These are phyloP conservation scores for Ardeotis arabs DNA, from an alignment of 2,113 vertebrate species.

Conservation along the genomic window DNA sequence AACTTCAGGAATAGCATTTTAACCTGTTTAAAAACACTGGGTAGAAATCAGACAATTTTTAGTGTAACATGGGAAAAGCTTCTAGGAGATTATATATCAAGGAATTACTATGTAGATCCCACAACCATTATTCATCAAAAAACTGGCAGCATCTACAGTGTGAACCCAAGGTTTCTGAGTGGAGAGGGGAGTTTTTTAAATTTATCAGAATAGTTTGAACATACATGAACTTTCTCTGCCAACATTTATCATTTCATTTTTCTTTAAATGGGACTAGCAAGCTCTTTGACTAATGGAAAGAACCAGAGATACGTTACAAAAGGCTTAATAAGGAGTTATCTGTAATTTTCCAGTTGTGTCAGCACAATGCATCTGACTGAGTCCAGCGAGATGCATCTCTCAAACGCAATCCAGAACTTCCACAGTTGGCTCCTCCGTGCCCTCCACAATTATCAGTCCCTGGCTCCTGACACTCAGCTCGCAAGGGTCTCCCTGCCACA, in stretches of 20 bases:
- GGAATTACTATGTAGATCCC: not conserved
- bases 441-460: not conserved
- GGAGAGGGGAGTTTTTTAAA: not conserved
- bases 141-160: not conserved
- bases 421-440: fast-evolving
- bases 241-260: not conserved
- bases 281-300: not conserved
- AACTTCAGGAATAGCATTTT: not conserved
- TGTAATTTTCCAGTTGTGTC: not conserved
- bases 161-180: not conserved
- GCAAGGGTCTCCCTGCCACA: not conserved
- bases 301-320: not conserved
- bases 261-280: not conserved
- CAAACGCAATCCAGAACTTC: not conserved
- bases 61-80: not conserved
- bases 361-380: not conserved
- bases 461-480: not conserved
- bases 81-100: not conserved
- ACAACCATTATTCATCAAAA: not conserved
- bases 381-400: not conserved
- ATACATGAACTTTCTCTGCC: not conserved
- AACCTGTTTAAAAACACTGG: not conserved
- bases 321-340: not conserved
- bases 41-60: not conserved
- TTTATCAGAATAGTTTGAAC: constrained; percentile 7